A percentile compares a stretch with the other conserved stretches of the same genome.
Conservation (phyloP, 2,888 invertebrate species). For the Melanophora roralis region DNA sequence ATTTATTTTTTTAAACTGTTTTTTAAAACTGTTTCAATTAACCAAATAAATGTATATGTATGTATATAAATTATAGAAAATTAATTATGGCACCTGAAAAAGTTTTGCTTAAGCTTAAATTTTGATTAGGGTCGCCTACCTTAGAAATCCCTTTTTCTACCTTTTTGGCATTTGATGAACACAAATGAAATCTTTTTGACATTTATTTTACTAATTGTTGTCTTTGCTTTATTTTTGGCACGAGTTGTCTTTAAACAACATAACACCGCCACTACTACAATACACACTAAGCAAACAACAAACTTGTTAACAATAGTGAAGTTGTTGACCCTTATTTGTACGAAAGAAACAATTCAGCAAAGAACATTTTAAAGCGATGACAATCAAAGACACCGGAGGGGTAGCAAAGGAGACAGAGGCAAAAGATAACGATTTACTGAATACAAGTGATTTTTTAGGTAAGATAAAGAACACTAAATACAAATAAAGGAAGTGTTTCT, state of each 20-base stretch:
- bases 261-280: not conserved
- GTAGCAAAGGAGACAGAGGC: not conserved
- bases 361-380: not conserved
- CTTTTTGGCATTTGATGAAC: conserved; percentile 17
- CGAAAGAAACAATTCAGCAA: conserved; percentile 5
- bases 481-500: conserved; percentile 41
- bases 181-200: conserved; percentile 12
- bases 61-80: too few relatives aligned
- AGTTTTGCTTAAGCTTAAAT: too few relatives aligned
- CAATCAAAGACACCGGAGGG: not conserved
- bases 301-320: conserved; percentile 37
- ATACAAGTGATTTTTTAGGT: not conserved
- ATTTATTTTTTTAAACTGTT: too few relatives aligned
- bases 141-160: not conserved
- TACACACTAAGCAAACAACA: not conserved
- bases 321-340: conserved; percentile 59
- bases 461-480: not conserved
- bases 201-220: conserved; percentile 32
- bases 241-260: conserved; percentile 10
- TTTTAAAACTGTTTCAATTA: too few relatives aligned
- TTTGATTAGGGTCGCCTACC: not conserved
- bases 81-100: too few relatives aligned
- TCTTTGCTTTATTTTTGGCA: conserved; percentile 27
- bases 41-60: too few relatives aligned
- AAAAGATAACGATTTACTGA: conserved; percentile 13